Evolutionary conservation across 2,113 vertebrate genomes (phyloP), one percentile per base, ranked within the genome.

Genomic region (Synodontis membranacea): DNA sequence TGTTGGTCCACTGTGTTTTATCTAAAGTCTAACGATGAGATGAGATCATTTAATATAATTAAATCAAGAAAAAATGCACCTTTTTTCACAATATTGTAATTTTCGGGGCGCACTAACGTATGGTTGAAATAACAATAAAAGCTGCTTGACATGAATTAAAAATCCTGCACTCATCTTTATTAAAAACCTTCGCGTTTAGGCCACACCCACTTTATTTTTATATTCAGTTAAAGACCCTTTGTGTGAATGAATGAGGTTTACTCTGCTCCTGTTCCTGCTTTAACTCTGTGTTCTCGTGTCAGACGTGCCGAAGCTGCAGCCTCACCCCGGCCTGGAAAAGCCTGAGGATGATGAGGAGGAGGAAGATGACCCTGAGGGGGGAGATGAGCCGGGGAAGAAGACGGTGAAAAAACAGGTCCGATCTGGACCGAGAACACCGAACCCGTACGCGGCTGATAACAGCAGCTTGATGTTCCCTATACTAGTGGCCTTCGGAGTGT

Each of bases 401-500:
- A 95, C 88, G 96, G 75, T 91, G 89, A 99, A 99, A 94, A 94
- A 96, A 93, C 95, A 96, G 86, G 97, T 99, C 92, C 97, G 97
- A 91, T 99, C 98, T 0, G 98, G 98, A 56, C 97, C 97, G 31
- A 96, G 98, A 90, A 99, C 97, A 60, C 98, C 98, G 70, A 99
- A 99, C 92, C 98, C 98, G 9, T 99, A 99, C 72, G 97, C 98
- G 80, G 97, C 97, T 0, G 98, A 99, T 96, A 99, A 99, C 96
- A 99, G 98, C 96, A 99, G 98, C 96, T 96, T 99, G 91, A 99
- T 99, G 97, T 99, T 99, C 89, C 98, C 98, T 91, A 99, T 99
- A 91, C 93, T 99, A 48, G 97, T 99, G 95, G 97, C 97, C 87
- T 99, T 99, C 3, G 97, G 98, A 91, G 98, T 99, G 90, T 99